phyloP scores from a whole-genome alignment of 2,113 vertebrate species.

The Smithornis capensis region DNA sequence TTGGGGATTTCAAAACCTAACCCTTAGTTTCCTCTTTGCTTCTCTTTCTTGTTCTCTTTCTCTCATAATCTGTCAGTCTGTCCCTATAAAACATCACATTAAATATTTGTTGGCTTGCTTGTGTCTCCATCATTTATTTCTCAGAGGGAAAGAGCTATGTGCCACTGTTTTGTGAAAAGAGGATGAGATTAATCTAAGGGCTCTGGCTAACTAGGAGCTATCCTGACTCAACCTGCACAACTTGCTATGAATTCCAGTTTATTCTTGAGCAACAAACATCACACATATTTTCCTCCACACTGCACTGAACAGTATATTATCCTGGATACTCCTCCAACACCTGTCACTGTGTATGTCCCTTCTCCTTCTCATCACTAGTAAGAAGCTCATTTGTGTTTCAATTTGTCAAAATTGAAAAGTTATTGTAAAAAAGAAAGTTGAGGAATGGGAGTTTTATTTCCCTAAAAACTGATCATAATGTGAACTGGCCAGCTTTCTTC shows the following conservation, averaged over 20 bases:
- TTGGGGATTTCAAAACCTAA: constrained; percentile 52
- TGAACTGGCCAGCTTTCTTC: neutral
- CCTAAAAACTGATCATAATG: neutral
- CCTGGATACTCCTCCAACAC: neutral
- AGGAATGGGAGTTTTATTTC: neutral
- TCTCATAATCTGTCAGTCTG: constrained; percentile 12
- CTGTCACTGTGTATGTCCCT: neutral
- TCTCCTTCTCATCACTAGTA: neutral
- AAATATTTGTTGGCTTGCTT: constrained; percentile 13
- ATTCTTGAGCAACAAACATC: neutral
- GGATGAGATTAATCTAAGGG: neutral
- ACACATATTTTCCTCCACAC: neutral
- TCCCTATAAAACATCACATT: neutral
- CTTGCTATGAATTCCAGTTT: neutral
- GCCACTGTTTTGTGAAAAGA: constrained; percentile 31
- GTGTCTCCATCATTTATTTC: neutral
- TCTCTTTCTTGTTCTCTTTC: constrained; percentile 29
- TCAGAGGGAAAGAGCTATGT: constrained; percentile 29
- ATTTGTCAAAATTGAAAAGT: neutral
- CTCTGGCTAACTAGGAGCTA: neutral
- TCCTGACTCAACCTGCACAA: neutral
- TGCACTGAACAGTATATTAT: neutral
- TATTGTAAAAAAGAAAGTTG: neutral
- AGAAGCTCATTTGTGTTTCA: neutral
- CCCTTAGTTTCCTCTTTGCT: constrained; percentile 53